Conservation (phyloP, 1,140 invertebrate genomes). For the Bombus vancouverensis region DNA sequence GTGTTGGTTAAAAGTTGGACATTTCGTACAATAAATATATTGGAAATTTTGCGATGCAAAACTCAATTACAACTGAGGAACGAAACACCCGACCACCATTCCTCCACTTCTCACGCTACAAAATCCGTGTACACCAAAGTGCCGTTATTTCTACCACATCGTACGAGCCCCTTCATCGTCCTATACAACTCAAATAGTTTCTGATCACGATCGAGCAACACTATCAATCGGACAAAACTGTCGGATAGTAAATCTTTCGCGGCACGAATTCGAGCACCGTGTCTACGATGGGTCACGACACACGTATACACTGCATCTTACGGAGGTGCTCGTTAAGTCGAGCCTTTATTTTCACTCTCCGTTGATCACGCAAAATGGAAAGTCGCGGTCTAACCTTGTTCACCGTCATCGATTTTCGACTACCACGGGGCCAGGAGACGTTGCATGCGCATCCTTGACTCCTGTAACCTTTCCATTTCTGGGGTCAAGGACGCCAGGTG, state of each 20-base stretch:
- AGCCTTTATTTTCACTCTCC: constrained; percentile 30
- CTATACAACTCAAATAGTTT: neutral
- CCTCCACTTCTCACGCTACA: neutral
- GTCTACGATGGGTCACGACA: neutral
- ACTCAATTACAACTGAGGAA: neutral
- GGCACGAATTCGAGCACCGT: neutral
- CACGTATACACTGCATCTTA: neutral
- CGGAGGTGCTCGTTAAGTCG: constrained; percentile 18
- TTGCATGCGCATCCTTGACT: constrained; percentile 47
- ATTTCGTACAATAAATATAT: no score
- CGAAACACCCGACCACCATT: neutral
- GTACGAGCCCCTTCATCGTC: neutral
- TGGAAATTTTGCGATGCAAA: neutral
- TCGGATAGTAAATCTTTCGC: constrained; percentile 13
- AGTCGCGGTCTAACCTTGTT: constrained; percentile 42
- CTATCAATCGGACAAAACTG: constrained; percentile 10
- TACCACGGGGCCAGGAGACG: constrained; percentile 12
- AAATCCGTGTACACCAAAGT: neutral
- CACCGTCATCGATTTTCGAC: constrained; percentile 23
- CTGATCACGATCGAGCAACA: neutral
- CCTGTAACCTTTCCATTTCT: neutral
- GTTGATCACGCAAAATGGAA: constrained; percentile 45
- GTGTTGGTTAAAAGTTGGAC: no score
- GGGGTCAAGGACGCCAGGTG: constrained; percentile 46
- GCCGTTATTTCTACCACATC: constrained; percentile 1